Conservation (phyloP, 2,888 invertebrate genomes). For the Metallyticus violacea region DNA sequence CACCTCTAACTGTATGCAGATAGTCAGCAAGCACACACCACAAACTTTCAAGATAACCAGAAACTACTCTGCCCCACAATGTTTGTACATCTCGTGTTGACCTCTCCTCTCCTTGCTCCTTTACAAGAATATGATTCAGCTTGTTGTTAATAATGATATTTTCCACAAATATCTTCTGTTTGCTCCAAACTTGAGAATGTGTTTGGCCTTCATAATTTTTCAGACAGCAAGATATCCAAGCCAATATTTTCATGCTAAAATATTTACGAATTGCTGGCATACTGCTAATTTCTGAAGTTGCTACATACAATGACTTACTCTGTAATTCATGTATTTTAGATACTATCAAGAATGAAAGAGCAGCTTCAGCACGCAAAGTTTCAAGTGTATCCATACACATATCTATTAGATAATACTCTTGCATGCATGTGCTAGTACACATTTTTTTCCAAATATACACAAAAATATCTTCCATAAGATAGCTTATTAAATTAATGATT, state of each 20-base stretch:
- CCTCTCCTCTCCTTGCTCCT: background rate
- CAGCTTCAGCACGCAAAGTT: background rate
- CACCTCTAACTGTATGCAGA: background rate
- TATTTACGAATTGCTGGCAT: constrained; percentile 1
- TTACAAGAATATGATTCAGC: background rate
- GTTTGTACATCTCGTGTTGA: constrained; percentile 28
- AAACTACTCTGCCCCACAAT: constrained; percentile 25
- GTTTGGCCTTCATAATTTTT: background rate
- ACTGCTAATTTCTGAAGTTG: background rate
- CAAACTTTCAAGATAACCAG: constrained; percentile 20
- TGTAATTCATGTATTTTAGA: background rate
- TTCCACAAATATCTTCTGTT: background rate
- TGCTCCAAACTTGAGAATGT: background rate
- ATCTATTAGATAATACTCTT: constrained; percentile 11
- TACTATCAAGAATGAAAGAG: background rate
- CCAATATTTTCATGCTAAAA: constrained; percentile 19
- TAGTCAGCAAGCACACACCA: constrained; percentile 28
- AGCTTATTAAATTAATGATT: background rate
- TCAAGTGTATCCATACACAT: background rate
- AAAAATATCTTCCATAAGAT: background rate
- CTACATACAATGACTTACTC: background rate
- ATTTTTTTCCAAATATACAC: constrained; percentile 2
- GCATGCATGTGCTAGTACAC: background rate
- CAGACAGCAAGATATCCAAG: background rate
- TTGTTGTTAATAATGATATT: background rate